A percentile compares a stretch with the other conserved stretches of the same genome.
Evolutionary conservation across 64 coral and sea anemone genomes (phyloP).

Genomic region (Montipora efflorescens): DNA sequence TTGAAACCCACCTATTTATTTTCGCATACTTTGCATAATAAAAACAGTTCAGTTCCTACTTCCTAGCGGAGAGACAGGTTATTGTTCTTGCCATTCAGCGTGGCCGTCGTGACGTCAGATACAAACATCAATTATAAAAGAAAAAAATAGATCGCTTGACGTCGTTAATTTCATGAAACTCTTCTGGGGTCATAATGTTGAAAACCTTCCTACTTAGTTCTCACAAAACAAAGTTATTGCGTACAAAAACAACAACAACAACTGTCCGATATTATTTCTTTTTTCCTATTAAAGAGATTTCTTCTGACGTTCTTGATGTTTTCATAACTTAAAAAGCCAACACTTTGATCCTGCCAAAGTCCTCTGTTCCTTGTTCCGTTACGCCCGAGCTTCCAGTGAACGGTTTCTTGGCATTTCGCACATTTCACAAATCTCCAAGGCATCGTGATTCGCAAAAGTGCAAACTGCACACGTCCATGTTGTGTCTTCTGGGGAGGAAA

Average conservation of each 20-base stretch:
- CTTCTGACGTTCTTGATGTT: neutral
- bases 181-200: neutral
- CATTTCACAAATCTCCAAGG: slow-evolving; percentile 38
- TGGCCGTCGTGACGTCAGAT: too few relatives aligned
- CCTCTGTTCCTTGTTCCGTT: neutral
- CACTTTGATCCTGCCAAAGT: slow-evolving; percentile 55
- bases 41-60: too few relatives aligned
- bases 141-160: neutral
- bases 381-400: slow-evolving; percentile 10
- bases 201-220: neutral
- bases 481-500: neutral
- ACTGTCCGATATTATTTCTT: neutral
- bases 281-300: neutral
- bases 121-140: neutral
- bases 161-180: neutral
- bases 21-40: too few relatives aligned
- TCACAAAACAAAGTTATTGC: slow-evolving; percentile 1
- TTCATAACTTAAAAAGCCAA: slow-evolving; percentile 16
- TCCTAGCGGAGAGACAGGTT: too few relatives aligned
- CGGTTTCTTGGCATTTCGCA: slow-evolving; percentile 49
- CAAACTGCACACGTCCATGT: slow-evolving; percentile 22
- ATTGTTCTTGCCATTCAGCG: too few relatives aligned
- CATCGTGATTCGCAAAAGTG: slow-evolving; percentile 37
- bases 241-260: slow-evolving; percentile 36
- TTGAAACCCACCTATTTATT: too few relatives aligned